A percentile compares a stretch with the other conserved stretches of the same genome.
phyloP scores from a whole-genome alignment of 1,140 invertebrate genomes.

The Drosophila chauvacae region DNA sequence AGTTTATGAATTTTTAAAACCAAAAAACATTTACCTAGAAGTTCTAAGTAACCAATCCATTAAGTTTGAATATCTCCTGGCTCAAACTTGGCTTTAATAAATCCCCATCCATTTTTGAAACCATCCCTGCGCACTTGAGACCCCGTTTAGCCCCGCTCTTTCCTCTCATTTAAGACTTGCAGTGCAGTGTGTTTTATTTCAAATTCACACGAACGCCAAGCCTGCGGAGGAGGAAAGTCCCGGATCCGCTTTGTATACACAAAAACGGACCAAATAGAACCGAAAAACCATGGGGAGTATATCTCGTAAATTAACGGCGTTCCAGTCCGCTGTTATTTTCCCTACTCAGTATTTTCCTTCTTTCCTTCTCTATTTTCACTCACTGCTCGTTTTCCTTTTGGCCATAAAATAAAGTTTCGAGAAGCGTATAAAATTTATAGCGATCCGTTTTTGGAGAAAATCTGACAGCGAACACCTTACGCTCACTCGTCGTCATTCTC shows the following conservation, averaged over 20 bases:
- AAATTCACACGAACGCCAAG: constrained; percentile 68
- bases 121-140: constrained; percentile 15
- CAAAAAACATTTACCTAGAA: not conserved
- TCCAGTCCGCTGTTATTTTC: constrained; percentile 46
- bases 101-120: too few relatives aligned
- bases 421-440: constrained; percentile 83
- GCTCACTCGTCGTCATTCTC: constrained; percentile 1
- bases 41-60: not conserved
- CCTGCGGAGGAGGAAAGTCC: constrained; percentile 15
- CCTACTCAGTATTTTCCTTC: constrained; percentile 15
- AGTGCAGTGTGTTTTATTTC: constrained; percentile 79
- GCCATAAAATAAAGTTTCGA: constrained; percentile 81
- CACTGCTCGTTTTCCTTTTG: constrained; percentile 41
- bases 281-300: constrained; percentile 77
- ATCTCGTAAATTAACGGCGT: constrained; percentile 84
- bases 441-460: constrained; percentile 65
- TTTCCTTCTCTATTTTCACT: constrained; percentile 9
- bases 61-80: not conserved
- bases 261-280: constrained; percentile 47
- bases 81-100: not conserved
- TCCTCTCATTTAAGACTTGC: not conserved
- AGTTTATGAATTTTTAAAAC: not conserved
- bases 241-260: constrained; percentile 64
- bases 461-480: constrained; percentile 80
- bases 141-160: not conserved